Conservation (phyloP, 2,888 invertebrate species). For the Nowickia ferox region DNA sequence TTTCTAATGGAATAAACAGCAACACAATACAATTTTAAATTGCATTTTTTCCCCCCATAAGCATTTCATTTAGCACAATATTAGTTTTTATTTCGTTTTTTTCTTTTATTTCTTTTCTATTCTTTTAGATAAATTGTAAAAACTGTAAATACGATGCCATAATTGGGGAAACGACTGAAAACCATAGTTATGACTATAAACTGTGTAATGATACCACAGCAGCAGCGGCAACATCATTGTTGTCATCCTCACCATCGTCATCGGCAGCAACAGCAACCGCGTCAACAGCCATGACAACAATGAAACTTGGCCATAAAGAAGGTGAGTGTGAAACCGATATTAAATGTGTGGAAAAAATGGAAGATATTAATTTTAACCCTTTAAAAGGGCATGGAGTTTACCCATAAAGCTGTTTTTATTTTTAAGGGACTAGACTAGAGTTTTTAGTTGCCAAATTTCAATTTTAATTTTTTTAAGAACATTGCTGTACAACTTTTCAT, state of each 20-base stretch:
- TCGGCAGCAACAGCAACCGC: not conserved
- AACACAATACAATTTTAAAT: conserved; percentile 64
- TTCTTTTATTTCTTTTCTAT: conserved; percentile 43
- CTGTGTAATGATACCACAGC: conserved; percentile 68
- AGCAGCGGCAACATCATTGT: conserved; percentile 66
- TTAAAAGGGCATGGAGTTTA: not conserved
- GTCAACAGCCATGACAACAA: conserved; percentile 52
- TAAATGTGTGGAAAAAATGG: not conserved
- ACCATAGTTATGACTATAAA: conserved; percentile 78
- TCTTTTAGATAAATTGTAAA: conserved; percentile 80
- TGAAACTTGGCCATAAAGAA: conserved; percentile 67
- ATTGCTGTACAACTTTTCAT: too few relatives aligned
- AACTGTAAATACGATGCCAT: conserved; percentile 82
- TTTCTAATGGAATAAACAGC: conserved; percentile 36
- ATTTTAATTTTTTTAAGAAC: too few relatives aligned
- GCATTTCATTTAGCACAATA: conserved; percentile 6
- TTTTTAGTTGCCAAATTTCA: too few relatives aligned
- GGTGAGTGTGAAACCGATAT: conserved; percentile 58
- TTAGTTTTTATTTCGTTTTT: not conserved
- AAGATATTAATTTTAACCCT: conserved; percentile 48
- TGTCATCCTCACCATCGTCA: not conserved
- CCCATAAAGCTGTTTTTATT: too few relatives aligned
- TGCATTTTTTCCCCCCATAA: conserved; percentile 33
- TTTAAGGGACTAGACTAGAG: too few relatives aligned
- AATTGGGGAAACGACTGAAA: conserved; percentile 79